phyloP scores from a whole-genome alignment of 2,797 vertebrate genomes.

The Anisognathus igniventris region DNA sequence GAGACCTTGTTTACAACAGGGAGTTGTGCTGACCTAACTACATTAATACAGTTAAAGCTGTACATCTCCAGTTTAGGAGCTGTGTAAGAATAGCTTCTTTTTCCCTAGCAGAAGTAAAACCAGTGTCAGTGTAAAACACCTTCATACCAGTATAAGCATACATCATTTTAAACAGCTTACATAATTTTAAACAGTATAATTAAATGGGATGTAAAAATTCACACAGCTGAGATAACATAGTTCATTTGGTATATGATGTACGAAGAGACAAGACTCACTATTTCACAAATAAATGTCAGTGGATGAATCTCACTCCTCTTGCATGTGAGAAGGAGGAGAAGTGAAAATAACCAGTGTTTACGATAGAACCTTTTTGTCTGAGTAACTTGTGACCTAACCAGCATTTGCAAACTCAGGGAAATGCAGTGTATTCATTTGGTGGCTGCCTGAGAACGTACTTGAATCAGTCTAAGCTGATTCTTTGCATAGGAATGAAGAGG shows the following conservation, averaged over 20 bases:
- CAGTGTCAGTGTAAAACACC: neutral
- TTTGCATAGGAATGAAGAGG: neutral
- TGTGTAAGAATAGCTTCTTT: neutral
- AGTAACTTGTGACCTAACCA: constrained; percentile 18
- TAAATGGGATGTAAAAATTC: neutral
- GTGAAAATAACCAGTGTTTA: neutral
- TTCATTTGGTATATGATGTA: neutral
- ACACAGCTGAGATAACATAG: neutral
- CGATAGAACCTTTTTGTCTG: neutral
- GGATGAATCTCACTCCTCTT: neutral
- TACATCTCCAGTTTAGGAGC: neutral
- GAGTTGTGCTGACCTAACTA: constrained; percentile 11
- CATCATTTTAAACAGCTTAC: neutral
- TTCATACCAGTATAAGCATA: neutral
- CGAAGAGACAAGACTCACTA: neutral
- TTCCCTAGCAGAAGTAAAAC: neutral
- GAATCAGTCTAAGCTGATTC: neutral
- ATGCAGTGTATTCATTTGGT: neutral
- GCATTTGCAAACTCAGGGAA: constrained; percentile 23
- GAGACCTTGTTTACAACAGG: constrained; percentile 8
- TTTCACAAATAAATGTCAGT: neutral
- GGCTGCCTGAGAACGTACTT: neutral
- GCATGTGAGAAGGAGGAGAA: neutral
- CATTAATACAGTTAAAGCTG: neutral
- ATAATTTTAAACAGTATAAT: neutral